Evolutionary conservation across 2,888 invertebrate genomes (phyloP).

Genomic region (Nephrotoma flavescens): DNA sequence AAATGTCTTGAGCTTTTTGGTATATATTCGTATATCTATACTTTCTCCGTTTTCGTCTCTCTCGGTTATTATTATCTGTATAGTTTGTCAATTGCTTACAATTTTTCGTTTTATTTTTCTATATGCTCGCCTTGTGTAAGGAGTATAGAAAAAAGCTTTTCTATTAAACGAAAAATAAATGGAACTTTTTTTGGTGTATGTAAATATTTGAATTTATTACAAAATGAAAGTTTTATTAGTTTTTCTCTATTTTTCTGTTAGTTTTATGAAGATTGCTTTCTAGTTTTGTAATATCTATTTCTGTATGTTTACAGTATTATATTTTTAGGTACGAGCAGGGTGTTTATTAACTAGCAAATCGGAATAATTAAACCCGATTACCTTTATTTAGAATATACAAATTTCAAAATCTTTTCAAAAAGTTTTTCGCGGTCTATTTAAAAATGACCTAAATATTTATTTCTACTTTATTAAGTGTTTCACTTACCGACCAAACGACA

Average conservation of each 20-base stretch:
- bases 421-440: too few relatives aligned
- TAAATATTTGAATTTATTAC: neutral
- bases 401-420: too few relatives aligned
- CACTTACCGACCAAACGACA: too few relatives aligned
- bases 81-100: neutral
- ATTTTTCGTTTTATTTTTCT: neutral
- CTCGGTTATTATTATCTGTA: neutral
- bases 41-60: neutral
- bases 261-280: neutral
- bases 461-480: too few relatives aligned
- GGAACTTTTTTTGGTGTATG: neutral
- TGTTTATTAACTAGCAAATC: too few relatives aligned
- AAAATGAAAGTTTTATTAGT: neutral
- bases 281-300: neutral
- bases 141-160: neutral
- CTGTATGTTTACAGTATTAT: too few relatives aligned
- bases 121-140: neutral
- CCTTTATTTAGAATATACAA: too few relatives aligned
- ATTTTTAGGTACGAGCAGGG: too few relatives aligned
- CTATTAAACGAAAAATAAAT: neutral
- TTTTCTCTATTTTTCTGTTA: neutral
- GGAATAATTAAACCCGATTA: too few relatives aligned
- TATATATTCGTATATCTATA: neutral
- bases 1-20: neutral
- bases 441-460: too few relatives aligned